Conservation (phyloP, 2,888 invertebrate species). For the Theretra japonica region DNA sequence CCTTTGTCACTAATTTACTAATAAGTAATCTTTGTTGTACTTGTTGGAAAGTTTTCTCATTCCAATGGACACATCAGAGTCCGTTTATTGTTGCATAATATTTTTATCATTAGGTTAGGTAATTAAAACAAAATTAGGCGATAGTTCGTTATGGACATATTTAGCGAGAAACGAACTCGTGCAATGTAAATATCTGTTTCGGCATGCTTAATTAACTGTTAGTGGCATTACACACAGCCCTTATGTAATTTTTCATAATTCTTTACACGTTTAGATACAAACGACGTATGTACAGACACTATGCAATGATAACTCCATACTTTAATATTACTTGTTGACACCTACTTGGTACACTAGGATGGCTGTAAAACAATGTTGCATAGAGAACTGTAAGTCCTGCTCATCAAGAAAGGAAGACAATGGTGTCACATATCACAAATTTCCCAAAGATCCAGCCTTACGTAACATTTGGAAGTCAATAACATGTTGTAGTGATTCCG, state of each 20-base stretch:
- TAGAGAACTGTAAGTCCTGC: conserved; percentile 86
- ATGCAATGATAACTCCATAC: background rate
- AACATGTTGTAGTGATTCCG: conserved; percentile 83
- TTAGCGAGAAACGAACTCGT: background rate
- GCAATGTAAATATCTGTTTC: background rate
- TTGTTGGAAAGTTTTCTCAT: background rate
- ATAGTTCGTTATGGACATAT: background rate
- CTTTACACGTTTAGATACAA: too few relatives aligned
- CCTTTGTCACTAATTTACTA: conserved; percentile 5
- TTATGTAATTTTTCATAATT: too few relatives aligned
- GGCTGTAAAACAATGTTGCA: conserved; percentile 87
- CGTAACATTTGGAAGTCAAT: conserved; percentile 87
- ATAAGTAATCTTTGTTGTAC: background rate
- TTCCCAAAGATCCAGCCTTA: conserved; percentile 86
- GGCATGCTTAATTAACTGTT: background rate
- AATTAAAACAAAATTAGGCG: background rate
- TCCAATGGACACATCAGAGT: background rate
- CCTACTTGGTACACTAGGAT: conserved; percentile 70
- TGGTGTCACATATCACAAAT: conserved; percentile 91
- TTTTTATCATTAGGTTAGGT: background rate
- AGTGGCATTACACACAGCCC: background rate
- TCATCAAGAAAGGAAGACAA: conserved; percentile 86
- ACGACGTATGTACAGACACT: background rate
- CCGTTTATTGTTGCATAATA: background rate
- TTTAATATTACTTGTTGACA: conserved; percentile 16